phyloP scores from a whole-genome alignment of 2,797 vertebrate species.

The Odontamblyopus lacepedii region DNA sequence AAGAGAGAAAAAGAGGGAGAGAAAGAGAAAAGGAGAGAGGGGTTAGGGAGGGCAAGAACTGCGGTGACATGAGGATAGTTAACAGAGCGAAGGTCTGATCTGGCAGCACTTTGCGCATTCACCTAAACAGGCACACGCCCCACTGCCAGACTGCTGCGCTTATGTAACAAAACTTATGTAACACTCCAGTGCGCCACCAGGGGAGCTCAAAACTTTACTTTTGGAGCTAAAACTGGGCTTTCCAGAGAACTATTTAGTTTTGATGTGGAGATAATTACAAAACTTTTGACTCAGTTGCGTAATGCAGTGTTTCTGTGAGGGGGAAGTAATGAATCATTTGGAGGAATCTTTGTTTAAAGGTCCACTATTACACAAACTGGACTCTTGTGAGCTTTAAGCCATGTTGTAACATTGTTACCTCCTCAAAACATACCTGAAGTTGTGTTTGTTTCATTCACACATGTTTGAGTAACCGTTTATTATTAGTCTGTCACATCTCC shows the following conservation, averaged over 20 bases:
- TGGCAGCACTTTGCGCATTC: constrained; percentile 34
- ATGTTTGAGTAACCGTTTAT: no score
- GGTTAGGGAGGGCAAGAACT: background rate
- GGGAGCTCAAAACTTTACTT: constrained; percentile 43
- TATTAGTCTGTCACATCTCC: no score
- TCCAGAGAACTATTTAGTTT: constrained; percentile 19
- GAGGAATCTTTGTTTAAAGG: background rate
- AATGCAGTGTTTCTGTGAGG: constrained; percentile 1
- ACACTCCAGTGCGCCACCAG: constrained; percentile 43
- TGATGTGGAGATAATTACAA: constrained; percentile 16
- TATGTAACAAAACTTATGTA: constrained; percentile 64
- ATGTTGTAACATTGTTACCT: no score
- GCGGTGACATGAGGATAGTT: constrained; percentile 33
- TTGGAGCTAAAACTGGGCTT: constrained; percentile 20
- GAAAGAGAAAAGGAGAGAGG: no score
- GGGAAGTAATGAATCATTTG: background rate
- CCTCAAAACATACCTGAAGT: no score
- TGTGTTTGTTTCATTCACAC: no score
- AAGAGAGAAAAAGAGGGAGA: background rate
- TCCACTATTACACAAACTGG: no score
- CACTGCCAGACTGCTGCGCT: constrained; percentile 33
- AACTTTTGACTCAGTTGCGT: constrained; percentile 2
- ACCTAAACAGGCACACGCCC: constrained; percentile 51
- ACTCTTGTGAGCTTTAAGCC: no score
- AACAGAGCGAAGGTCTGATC: constrained; percentile 17